Percentiles rank a stretch among this genome's conserved stretches.
Conservation (phyloP, 2,888 invertebrate species). For the Falcaria lacertinaria region DNA sequence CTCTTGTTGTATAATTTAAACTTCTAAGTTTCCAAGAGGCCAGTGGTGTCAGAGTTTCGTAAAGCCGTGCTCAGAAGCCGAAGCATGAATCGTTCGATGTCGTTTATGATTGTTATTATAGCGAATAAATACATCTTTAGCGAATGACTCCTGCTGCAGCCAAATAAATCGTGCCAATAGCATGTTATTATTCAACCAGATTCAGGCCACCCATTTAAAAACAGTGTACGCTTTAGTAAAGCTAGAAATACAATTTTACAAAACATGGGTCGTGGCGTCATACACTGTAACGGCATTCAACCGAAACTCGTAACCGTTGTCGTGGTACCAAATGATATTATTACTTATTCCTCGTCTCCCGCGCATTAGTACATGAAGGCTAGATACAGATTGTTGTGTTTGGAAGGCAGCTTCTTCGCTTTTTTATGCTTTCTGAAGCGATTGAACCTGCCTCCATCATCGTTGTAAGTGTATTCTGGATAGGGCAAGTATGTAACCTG, state of each 20-base stretch:
- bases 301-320: slow-evolving; percentile 73
- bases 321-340: slow-evolving; percentile 21
- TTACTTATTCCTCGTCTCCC: slow-evolving; percentile 35
- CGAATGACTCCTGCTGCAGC: slow-evolving; percentile 27
- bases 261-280: slow-evolving; percentile 56
- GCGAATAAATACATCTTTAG: slow-evolving; percentile 8
- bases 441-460: slow-evolving; percentile 47
- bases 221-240: slow-evolving; percentile 49
- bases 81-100: slow-evolving; percentile 29
- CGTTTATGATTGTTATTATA: slow-evolving; percentile 6
- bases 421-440: slow-evolving; percentile 47
- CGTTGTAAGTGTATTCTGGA: slow-evolving; percentile 60
- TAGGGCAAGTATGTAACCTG: slow-evolving; percentile 59
- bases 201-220: slow-evolving; percentile 72
- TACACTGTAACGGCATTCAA: slow-evolving; percentile 67
- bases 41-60: slow-evolving; percentile 73
- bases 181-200: slow-evolving; percentile 62
- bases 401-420: slow-evolving; percentile 44
- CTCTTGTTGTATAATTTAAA: slow-evolving; percentile 50
- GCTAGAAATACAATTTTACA: slow-evolving; percentile 26
- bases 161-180: slow-evolving; percentile 66
- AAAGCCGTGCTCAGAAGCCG: slow-evolving; percentile 65
- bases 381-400: slow-evolving; percentile 68
- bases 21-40: slow-evolving; percentile 45
- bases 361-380: slow-evolving; percentile 76